phyloP scores from a whole-genome alignment of 2,797 vertebrate genomes.

The Ctenopoma kingsleyae region DNA sequence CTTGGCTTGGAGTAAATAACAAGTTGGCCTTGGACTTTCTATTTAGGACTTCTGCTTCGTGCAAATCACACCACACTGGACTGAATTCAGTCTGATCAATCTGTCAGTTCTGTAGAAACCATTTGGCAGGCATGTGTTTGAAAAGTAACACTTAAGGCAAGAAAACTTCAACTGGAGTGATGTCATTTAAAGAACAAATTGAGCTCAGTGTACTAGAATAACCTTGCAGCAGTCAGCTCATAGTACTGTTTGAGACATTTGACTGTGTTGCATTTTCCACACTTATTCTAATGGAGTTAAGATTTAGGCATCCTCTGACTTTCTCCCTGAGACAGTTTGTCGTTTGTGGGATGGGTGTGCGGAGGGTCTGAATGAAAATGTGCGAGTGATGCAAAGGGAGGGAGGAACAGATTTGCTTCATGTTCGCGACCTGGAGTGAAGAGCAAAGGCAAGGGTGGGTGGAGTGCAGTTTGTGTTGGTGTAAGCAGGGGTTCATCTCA shows the following conservation, averaged over 20 bases:
- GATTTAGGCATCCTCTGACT: constrained; percentile 1
- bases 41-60: constrained; percentile 6
- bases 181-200: constrained; percentile 28
- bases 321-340: constrained; percentile 19
- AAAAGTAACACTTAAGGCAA: constrained; percentile 11
- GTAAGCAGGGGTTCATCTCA: constrained; percentile 43
- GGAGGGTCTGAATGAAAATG: neutral
- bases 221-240: constrained; percentile 5
- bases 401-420: constrained; percentile 36
- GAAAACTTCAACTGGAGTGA: constrained; percentile 13
- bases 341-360: neutral
- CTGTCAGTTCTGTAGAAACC: constrained; percentile 17
- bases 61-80: constrained; percentile 21
- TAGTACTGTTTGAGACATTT: neutral
- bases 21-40: constrained; percentile 20
- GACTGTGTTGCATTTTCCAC: constrained; percentile 35
- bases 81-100: constrained; percentile 26
- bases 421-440: constrained; percentile 35
- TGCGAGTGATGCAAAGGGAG: constrained; percentile 7
- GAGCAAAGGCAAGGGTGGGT: constrained; percentile 16
- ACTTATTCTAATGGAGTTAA: constrained; percentile 12
- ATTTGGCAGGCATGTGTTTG: constrained; percentile 14
- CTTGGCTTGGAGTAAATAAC: constrained; percentile 23
- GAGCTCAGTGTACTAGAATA: constrained; percentile 5
- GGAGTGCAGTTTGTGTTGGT: constrained; percentile 30